These are phyloP conservation scores for Cheirogaleus medius DNA, from an alignment of 2,113 vertebrate genomes.

Conservation along the genomic window DNA sequence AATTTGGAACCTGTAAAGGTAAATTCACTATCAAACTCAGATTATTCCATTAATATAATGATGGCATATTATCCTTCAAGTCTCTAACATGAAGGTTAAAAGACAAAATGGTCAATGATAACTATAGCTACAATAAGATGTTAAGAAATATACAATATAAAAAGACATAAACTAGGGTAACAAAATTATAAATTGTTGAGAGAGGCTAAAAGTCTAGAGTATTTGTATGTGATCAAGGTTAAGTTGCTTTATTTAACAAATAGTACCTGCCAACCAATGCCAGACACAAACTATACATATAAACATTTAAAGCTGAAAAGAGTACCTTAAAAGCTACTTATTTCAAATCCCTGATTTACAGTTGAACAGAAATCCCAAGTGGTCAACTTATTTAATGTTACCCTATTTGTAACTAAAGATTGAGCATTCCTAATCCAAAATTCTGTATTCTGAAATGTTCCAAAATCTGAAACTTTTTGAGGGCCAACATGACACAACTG, in stretches of 20 bases:
- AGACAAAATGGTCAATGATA: background rate
- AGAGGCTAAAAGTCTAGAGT: background rate
- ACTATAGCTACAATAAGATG: background rate
- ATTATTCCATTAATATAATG: background rate
- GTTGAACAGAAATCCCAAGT: background rate
- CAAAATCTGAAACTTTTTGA: background rate
- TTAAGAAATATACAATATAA: background rate
- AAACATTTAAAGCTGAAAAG: background rate
- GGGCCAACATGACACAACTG: background rate
- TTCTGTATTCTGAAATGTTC: background rate
- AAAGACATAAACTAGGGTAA: background rate
- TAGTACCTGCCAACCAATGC: background rate
- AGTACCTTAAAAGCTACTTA: background rate
- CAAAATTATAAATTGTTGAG: background rate
- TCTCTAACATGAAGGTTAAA: background rate
- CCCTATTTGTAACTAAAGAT: background rate
- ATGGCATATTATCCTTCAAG: background rate
- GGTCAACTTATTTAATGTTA: background rate
- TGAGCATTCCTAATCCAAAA: background rate
- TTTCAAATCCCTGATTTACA: background rate
- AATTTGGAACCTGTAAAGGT: background rate
- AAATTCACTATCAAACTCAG: background rate
- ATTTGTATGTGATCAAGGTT: background rate
- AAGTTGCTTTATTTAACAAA: background rate
- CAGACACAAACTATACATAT: background rate